Evolutionary conservation across 2,113 vertebrate genomes (phyloP).

Genomic region (Nanorana parkeri): DNA sequence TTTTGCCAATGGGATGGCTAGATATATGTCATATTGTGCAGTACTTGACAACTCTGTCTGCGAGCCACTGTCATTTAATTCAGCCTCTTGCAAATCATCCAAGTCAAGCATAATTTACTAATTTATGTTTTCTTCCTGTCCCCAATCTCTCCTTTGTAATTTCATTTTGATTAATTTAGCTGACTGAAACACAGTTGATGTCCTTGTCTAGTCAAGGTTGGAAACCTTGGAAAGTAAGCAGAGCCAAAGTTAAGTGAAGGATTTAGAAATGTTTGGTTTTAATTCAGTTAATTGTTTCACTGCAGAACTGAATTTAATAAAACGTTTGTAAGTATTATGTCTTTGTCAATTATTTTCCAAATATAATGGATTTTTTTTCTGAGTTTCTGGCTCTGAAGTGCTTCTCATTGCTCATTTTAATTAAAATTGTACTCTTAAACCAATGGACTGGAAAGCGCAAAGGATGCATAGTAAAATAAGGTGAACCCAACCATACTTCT

Average conservation of each 20-base stretch:
- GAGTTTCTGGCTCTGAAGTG: too few relatives aligned
- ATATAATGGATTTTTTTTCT: too few relatives aligned
- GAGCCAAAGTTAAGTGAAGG: conserved; percentile 50
- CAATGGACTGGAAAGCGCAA: too few relatives aligned
- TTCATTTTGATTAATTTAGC: conserved; percentile 54
- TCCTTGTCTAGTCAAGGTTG: conserved; percentile 53
- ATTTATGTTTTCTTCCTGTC: conserved; percentile 56
- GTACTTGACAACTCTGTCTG: conserved; percentile 44
- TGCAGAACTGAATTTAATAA: not conserved
- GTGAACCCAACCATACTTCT: too few relatives aligned
- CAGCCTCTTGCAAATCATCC: conserved; percentile 32
- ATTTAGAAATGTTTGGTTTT: conserved; percentile 36
- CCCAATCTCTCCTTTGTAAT: conserved; percentile 55
- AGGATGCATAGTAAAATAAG: too few relatives aligned
- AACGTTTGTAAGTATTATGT: not conserved
- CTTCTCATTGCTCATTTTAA: too few relatives aligned
- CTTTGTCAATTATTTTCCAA: too few relatives aligned
- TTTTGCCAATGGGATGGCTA: conserved; percentile 29
- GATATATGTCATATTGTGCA: conserved; percentile 35
- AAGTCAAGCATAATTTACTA: conserved; percentile 51
- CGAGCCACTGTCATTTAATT: conserved; percentile 56
- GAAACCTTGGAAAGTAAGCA: conserved; percentile 21
- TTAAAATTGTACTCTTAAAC: too few relatives aligned
- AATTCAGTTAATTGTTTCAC: not conserved
- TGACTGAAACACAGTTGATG: conserved; percentile 30